Evolutionary conservation across 37 sponge, comb jelly and placozoan genomes (phyloP), one percentile per base, ranked within the genome.

Genomic region (Aphrocallistes beatrix): DNA sequence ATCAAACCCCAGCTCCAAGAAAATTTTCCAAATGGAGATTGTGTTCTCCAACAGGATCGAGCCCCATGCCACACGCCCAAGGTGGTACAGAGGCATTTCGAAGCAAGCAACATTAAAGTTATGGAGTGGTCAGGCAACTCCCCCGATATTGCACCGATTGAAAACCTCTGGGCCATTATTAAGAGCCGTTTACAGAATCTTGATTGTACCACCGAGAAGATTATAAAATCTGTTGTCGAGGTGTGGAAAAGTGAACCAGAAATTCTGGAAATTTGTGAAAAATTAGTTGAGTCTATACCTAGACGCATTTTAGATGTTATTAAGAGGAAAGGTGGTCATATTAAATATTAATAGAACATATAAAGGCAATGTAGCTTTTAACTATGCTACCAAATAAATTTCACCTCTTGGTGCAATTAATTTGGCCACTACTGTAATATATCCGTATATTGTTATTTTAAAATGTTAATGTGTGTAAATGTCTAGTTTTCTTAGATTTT

Each of bases 61-160:
- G 17, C 75, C 17, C 21, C 75, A n/a, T n/a, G n/a, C 25, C 75
- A 82, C 83, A 38, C 45, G 6, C 8, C 45, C 83, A 82, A 36
- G 37, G 36, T 30, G 36, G n/a, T n/a, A 82, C 45, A 38, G 45
- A 39, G 6, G 45, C 45, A 39, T 38, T 39, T 37, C 40, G 40
- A 38, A 82, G 45, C 40, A 21, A 82, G 21, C 21, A 38, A 82
- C 17, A 82, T 82, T 28, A 82, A 16, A 16, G 83, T 82, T 17
- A 40, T 16, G 83, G 45, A 38, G 40, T 82, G 83, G 38, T 37
- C 83, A 13, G 83, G 37, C 17, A 82, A 82, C 83, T 82, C 83
- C 21, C 83, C 83, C 40, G 83, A 82, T 39, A 38, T 82, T 82
- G 45, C 6, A 28, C 83, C 83, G 83, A 82, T 82, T 82, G 83